Percentiles rank a stretch among this genome's conserved stretches.
These are phyloP conservation scores for Cyclopterus lumpus DNA, from an alignment of 2,797 vertebrate species.

Conservation along the genomic window DNA sequence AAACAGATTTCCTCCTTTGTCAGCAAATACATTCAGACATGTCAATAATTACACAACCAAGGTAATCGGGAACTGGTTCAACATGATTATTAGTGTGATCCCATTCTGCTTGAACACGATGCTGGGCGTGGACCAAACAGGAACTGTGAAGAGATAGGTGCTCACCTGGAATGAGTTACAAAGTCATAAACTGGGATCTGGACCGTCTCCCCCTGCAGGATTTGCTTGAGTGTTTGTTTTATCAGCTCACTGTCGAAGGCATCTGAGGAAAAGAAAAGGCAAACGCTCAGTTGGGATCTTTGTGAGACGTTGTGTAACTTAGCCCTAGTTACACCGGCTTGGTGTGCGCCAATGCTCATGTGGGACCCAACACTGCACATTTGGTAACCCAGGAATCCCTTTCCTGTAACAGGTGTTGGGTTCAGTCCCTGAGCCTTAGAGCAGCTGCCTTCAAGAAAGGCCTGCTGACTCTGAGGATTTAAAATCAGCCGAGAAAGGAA, in stretches of 20 bases:
- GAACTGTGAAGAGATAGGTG: background rate
- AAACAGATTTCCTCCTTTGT: constrained; percentile 31
- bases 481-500: constrained; percentile 59
- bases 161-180: constrained; percentile 96
- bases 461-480: constrained; percentile 66
- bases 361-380: constrained; percentile 27
- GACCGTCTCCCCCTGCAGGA: constrained; percentile 92
- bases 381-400: constrained; percentile 57
- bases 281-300: constrained; percentile 2
- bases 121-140: background rate
- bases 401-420: constrained; percentile 62
- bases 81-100: background rate
- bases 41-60: background rate
- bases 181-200: constrained; percentile 98
- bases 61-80: background rate
- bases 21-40: background rate
- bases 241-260: constrained; percentile 98
- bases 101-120: background rate
- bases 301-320: background rate
- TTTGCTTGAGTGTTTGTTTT: constrained; percentile 90
- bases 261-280: constrained; percentile 81
- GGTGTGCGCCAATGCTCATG: constrained; percentile 14
- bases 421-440: constrained; percentile 46
- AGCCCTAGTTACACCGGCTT: background rate
- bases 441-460: constrained; percentile 65